These are phyloP conservation scores for Rhineura floridana DNA, from an alignment of 2,113 vertebrate species.

Conservation along the genomic window DNA sequence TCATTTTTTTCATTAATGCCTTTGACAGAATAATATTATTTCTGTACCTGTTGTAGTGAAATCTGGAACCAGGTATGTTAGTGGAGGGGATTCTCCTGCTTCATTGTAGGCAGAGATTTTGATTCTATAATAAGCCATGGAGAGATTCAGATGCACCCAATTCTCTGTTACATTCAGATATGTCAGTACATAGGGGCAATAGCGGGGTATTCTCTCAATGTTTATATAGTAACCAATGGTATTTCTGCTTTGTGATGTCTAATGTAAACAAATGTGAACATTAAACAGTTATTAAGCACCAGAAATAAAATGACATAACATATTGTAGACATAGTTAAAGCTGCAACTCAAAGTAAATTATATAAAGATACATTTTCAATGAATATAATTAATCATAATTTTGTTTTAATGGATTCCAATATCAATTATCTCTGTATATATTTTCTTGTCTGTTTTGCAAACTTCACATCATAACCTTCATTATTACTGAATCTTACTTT, in stretches of 20 bases:
- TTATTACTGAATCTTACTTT: not conserved
- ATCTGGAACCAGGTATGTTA: constrained; percentile 48
- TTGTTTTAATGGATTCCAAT: not conserved
- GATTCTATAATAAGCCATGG: constrained; percentile 54
- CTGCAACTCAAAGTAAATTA: not conserved
- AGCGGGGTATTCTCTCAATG: constrained; percentile 64
- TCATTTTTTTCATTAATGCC: not conserved
- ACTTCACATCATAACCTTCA: not conserved
- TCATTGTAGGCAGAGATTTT: constrained; percentile 63
- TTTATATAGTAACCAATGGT: constrained; percentile 45
- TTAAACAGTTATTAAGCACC: not conserved
- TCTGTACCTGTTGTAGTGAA: constrained; percentile 33
- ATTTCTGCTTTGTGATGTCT: constrained; percentile 47
- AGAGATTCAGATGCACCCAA: constrained; percentile 56
- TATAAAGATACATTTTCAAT: not conserved
- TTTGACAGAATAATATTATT: not conserved
- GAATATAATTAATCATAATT: not conserved
- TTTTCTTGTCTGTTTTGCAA: not conserved
- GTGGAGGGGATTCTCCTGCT: constrained; percentile 62
- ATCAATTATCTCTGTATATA: not conserved
- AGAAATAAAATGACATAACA: not conserved
- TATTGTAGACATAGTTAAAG: not conserved
- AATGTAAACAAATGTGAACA: constrained; percentile 8
- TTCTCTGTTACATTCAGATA: constrained; percentile 30
- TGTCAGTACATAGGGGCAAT: constrained; percentile 14